A percentile compares a stretch with the other conserved stretches of the same genome.
phyloP scores from a whole-genome alignment of 1,140 invertebrate genomes.

The Campodea augens region DNA sequence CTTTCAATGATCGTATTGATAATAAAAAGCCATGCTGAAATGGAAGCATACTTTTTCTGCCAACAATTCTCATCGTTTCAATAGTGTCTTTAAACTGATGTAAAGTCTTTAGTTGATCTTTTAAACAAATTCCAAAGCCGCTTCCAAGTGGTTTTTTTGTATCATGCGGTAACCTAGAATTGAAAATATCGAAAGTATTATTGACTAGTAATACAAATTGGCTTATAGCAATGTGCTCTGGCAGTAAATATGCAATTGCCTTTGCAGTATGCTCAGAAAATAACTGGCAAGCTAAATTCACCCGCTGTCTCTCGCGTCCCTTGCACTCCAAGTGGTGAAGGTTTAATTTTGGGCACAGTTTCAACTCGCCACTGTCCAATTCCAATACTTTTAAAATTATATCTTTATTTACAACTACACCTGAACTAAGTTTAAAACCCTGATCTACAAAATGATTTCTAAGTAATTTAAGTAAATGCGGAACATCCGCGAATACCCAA shows the following conservation, averaged over 20 bases:
- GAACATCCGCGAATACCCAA: no score
- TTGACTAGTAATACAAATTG: constrained; percentile 9
- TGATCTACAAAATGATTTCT: no score
- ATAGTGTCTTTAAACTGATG: background rate
- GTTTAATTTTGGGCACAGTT: constrained; percentile 3
- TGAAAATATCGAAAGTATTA: constrained; percentile 11
- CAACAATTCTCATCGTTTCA: background rate
- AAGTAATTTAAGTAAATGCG: no score
- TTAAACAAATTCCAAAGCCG: constrained; percentile 1
- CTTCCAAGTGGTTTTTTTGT: background rate
- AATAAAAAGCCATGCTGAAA: background rate
- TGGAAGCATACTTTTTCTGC: constrained; percentile 4
- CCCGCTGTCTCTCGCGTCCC: constrained; percentile 7
- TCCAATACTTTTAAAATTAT: background rate
- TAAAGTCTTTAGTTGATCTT: constrained; percentile 7
- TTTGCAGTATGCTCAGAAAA: constrained; percentile 10
- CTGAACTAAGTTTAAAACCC: no score
- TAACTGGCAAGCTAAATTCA: constrained; percentile 8
- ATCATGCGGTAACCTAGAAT: constrained; percentile 3
- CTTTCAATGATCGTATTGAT: background rate
- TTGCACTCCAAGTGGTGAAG: constrained; percentile 7
- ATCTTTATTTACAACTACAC: no score
- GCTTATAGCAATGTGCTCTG: background rate
- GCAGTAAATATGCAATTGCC: constrained; percentile 5
- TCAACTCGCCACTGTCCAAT: no score